Evolutionary conservation across 1,140 invertebrate species (phyloP).

Genomic region (Drosophila miranda): DNA sequence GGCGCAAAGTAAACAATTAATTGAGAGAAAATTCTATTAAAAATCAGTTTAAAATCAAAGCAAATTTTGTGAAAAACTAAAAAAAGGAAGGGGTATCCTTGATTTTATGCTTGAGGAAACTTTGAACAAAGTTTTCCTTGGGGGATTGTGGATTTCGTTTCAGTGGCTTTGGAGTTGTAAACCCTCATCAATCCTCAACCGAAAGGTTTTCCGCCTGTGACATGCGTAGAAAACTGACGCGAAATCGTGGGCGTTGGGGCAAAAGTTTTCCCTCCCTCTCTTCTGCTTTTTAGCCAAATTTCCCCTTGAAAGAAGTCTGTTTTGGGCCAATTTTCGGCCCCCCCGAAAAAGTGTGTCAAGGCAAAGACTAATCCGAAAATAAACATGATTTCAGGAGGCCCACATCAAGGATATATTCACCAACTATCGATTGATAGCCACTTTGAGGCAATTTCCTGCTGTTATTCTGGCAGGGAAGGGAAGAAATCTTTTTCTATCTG

Average conservation of each 20-base stretch:
- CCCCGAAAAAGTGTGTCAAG: conserved; percentile 58
- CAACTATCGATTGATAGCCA: conserved; percentile 49
- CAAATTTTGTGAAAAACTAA: background rate
- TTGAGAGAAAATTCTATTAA: conserved; percentile 24
- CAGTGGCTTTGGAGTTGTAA: background rate
- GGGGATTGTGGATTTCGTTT: no score
- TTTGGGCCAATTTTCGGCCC: conserved; percentile 3
- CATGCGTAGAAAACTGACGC: conserved; percentile 44
- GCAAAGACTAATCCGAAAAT: conserved; percentile 54
- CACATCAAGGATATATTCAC: conserved; percentile 9
- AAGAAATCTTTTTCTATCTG: background rate
- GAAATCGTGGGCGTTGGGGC: conserved; percentile 7
- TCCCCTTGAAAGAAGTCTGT: background rate
- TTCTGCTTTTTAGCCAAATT: conserved; percentile 28
- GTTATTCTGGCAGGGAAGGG: background rate
- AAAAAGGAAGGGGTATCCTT: conserved; percentile 4
- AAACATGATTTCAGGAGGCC: conserved; percentile 46
- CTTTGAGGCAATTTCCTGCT: background rate
- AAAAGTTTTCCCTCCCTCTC: conserved; percentile 37
- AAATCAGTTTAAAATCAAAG: conserved; percentile 24
- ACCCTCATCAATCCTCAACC: conserved; percentile 52
- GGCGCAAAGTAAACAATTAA: conserved; percentile 48
- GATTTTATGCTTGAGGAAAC: conserved; percentile 27
- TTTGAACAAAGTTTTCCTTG: conserved; percentile 4
- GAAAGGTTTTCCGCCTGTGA: conserved; percentile 16